Base-by-base conservation (phyloP, 30 jellyfish, hydroid and myxozoan species). In the Pelagia noctiluca region DNA sequence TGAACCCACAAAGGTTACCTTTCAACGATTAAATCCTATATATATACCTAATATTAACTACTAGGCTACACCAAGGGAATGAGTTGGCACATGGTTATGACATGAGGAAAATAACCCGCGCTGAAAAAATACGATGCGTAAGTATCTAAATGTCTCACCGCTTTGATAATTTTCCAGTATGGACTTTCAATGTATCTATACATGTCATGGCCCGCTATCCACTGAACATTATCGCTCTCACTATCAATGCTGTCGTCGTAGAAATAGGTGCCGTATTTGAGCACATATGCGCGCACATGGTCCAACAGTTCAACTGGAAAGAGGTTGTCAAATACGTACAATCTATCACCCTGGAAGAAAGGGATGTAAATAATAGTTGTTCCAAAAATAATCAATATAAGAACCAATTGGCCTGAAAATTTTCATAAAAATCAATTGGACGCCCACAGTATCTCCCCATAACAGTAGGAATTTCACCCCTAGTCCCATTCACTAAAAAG, bases 171-270 rank as follows among this genome's bases (percentile, higher is more conserved):
- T 54, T 86, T 79, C 98, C 98, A 92, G 67, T 79, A 92, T 0
- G 98, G 96, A 54, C 98, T 85, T 72, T 86, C 61, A 30, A 86
- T 23, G 62, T 71, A 92, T 50, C 37, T 2, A n/a, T 80, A 86
- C 86, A 92, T 75, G 35, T 54, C 91, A 36, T 71, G 89, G 63
- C 98, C 96, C 35, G 98, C 98, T 35, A 92, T 80, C 98, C 98
- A 92, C 61, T 92, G 98, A 16, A 92, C 98, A 57, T 92, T 92
- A 71, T 92, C 98, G 54, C 97, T 80, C 23, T 80, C 95, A 21
- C 49, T 79, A 65, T 92, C 98, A 35, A 92, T 63, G 68, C 96
- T 75, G 63, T 92, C 98, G 76, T 86, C 96, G 50, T 92, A 92
- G 66, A 38, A 86, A 68, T 85, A 92, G 4, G 92, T 71, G 35